Evolutionary conservation across 2,888 invertebrate genomes (phyloP).

Genomic region (Eupithecia vulgata): DNA sequence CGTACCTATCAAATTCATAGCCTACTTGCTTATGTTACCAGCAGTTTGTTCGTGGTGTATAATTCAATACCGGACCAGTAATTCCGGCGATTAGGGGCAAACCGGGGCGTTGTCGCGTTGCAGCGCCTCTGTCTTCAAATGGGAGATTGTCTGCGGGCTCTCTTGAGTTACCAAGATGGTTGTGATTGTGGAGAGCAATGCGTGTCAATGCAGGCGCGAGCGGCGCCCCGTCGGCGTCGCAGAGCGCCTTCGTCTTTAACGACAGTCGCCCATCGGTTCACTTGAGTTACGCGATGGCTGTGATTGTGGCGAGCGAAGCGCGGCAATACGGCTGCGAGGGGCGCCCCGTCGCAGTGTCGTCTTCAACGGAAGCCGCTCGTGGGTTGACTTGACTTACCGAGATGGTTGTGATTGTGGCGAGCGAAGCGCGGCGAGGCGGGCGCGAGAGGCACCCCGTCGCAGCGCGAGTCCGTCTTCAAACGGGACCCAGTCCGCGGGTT

Average conservation of each 20-base stretch:
- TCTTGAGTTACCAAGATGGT: constrained; percentile 82
- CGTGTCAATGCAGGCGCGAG: constrained; percentile 86
- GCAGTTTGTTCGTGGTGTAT: too few relatives aligned
- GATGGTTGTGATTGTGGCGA: constrained; percentile 89
- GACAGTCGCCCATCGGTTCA: not conserved
- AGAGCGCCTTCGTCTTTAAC: not conserved
- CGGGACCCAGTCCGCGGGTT: constrained; percentile 86
- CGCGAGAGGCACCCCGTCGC: constrained; percentile 73
- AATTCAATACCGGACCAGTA: too few relatives aligned
- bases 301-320: constrained; percentile 8
- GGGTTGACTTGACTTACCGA: constrained; percentile 55
- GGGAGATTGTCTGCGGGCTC: too few relatives aligned
- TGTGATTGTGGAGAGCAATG: constrained; percentile 88
- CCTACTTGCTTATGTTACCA: not conserved
- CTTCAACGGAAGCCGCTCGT: constrained; percentile 78
- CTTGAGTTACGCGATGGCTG: constrained; percentile 55
- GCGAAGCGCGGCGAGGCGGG: constrained; percentile 87
- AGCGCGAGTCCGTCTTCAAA: constrained; percentile 83
- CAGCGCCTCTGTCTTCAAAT: too few relatives aligned
- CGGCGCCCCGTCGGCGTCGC: constrained; percentile 66
- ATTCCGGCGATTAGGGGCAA: too few relatives aligned
- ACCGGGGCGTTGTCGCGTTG: too few relatives aligned
- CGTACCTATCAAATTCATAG: not conserved
- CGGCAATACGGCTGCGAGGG: constrained; percentile 73
- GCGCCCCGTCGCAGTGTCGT: constrained; percentile 75